These are phyloP conservation scores for Hylyphantes graminicola DNA, from an alignment of 1,140 invertebrate genomes.

Conservation along the genomic window DNA sequence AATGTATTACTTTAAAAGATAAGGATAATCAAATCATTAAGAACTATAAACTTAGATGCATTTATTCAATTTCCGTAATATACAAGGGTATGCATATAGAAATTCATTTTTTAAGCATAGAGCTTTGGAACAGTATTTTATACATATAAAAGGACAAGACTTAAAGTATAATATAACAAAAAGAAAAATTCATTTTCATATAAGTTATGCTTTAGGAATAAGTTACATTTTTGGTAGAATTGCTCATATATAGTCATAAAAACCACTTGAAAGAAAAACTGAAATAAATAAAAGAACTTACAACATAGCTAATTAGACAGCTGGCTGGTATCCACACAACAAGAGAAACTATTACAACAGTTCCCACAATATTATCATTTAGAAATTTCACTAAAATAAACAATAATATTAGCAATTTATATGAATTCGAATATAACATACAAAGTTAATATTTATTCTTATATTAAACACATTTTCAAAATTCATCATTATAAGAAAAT, in stretches of 20 bases:
- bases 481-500: not conserved
- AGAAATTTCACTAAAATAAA: constrained; percentile 76
- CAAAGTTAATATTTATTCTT: not conserved
- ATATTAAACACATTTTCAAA: not conserved
- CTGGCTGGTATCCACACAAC: constrained; percentile 88
- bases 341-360: constrained; percentile 87
- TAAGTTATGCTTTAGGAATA: not conserved
- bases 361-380: constrained; percentile 89
- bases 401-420: not conserved
- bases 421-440: not conserved
- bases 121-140: too few relatives aligned
- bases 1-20: too few relatives aligned
- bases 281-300: constrained; percentile 29
- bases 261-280: too few relatives aligned
- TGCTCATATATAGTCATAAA: not conserved
- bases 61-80: too few relatives aligned
- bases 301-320: constrained; percentile 68
- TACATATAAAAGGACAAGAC: too few relatives aligned
- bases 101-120: too few relatives aligned
- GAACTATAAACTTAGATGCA: too few relatives aligned
- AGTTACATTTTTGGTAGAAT: not conserved
- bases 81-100: too few relatives aligned
- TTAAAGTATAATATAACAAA: too few relatives aligned
- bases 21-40: too few relatives aligned
- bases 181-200: too few relatives aligned